Evolutionary conservation across 2,113 vertebrate genomes (phyloP), one percentile per base, ranked within the genome.

Genomic region (Platichthys flesus): DNA sequence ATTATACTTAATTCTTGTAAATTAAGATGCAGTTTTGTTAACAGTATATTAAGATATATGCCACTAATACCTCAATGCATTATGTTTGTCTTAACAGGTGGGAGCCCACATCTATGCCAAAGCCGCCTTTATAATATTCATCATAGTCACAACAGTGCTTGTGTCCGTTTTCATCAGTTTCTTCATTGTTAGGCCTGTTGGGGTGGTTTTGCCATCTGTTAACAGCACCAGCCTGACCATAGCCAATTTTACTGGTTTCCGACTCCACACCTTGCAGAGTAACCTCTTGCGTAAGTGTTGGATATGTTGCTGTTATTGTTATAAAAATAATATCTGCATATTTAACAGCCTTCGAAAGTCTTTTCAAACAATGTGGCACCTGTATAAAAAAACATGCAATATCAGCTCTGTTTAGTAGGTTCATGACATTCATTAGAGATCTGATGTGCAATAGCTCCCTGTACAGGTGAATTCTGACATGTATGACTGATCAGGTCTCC

Each of bases 91-190:
- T 15, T 85, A 83, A n/a, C 85, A 92, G 88, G 85, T 92, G 68
- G 96, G 96, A 0, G 96, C 96, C 66, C 90, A 93, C 76, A 96
- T 97, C 88, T 97, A 97, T 0, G 95, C 96, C 79, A 96, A 95
- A 81, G 95, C 96, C 67, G 93, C 95, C 35, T 97, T 97, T 85
- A 69, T 96, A 52, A 96, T 97, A 89, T 94, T 97, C 85, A 88
- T 97, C 76, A 83, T 97, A 0, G 96, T 97, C 0, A 81, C 85
- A 5, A 71, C 69, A 0, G 95, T 96, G 21, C 84, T 97, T 85
- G 89, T 40, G 65, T 94, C 93, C 18, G 81, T 96, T 77, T 94
- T 96, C 9, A 26, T 96, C 78, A 96, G 95, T 76, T 97, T 97
- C 82, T 96, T 97, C 0, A 77, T 93, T 0, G 91, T 94, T 0